Base-by-base conservation (phyloP, 2,113 vertebrate genomes). In the Mohoua ochrocephala region DNA sequence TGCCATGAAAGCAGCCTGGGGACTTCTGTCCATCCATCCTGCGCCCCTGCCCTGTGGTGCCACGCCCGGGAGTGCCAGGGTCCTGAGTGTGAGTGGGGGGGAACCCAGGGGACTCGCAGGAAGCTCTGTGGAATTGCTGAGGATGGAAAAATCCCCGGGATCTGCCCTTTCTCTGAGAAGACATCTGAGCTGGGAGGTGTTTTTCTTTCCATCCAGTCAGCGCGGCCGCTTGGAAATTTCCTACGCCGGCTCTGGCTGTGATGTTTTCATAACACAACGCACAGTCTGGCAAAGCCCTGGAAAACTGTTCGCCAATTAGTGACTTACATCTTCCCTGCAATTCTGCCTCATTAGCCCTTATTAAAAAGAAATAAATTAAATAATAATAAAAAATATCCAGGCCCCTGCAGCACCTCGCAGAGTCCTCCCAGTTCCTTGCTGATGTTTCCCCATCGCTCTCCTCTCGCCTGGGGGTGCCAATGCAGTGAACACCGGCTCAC, bases 171-270 rank as follows among this genome's bases (percentile, higher is more conserved):
- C 95, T 88, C 90, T 14, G 20, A 74, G 79, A 87, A 94, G 95
- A 95, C 96, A 95, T 95, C 91, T 71, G 65, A 97, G 94, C 89
- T 60, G 75, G 80, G 91, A 85, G 77, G 69, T 87, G 91, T 96
- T 96, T 97, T 96, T 95, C 88, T 97, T 95, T 96, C 96, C 95
- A 96, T 84, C 94, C 92, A 96, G 89, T 92, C 92, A 95, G 95
- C 86, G 50, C 20, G 1, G 85, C 88, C 1, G n/a, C 91, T 96
- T 96, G 96, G 97, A 97, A 96, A 95, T 96, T 97, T 96, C 96
- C 94, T 97, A 79, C 1, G 2, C 70, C 7, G 2, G 82, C 91
- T 95, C 87, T 1, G 15, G 71, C 90, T 91, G 76, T 73, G 61
- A 92, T 96, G 92, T 96, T 97, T 97, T 97, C 89, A 78, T 88